These are phyloP conservation scores for Molossus molossus DNA, from an alignment of 2,797 vertebrate species.

Conservation along the genomic window DNA sequence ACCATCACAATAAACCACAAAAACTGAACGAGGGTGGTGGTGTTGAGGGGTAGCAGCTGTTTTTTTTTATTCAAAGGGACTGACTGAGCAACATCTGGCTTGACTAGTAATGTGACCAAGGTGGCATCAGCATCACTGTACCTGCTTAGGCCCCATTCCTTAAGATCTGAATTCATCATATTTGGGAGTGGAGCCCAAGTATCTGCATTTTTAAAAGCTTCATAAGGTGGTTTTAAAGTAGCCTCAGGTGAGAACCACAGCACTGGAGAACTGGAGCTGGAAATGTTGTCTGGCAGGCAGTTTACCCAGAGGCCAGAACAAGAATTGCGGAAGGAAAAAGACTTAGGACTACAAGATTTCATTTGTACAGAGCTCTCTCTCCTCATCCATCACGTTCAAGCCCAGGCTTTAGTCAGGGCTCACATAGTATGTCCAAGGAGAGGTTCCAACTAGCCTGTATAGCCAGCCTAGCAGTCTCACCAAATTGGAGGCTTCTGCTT, in stretches of 20 bases:
- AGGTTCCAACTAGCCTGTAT: not conserved
- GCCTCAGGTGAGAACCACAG: not conserved
- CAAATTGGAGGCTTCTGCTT: not conserved
- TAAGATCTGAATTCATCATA: not conserved
- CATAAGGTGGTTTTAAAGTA: not conserved
- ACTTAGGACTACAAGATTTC: not conserved
- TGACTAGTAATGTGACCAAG: not conserved
- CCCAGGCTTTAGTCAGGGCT: constrained; percentile 54
- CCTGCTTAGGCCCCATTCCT: not conserved
- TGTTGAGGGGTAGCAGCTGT: not conserved
- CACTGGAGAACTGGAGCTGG: not conserved
- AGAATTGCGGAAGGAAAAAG: constrained; percentile 42
- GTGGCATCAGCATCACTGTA: not conserved
- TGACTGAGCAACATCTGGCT: not conserved
- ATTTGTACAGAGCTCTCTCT: constrained; percentile 25
- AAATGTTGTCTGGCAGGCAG: not conserved
- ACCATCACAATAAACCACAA: not conserved
- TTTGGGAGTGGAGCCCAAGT: not conserved
- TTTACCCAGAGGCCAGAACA: not conserved
- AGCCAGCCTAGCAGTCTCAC: not conserved
- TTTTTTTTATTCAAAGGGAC: not conserved
- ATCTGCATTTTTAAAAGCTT: constrained; percentile 5
- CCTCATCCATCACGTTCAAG: not conserved
- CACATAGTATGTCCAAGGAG: not conserved
- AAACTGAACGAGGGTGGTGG: not conserved